Percentiles rank a stretch among this genome's conserved stretches.
Conservation (phyloP, 2,888 invertebrate species). For the Elysia crispata region DNA sequence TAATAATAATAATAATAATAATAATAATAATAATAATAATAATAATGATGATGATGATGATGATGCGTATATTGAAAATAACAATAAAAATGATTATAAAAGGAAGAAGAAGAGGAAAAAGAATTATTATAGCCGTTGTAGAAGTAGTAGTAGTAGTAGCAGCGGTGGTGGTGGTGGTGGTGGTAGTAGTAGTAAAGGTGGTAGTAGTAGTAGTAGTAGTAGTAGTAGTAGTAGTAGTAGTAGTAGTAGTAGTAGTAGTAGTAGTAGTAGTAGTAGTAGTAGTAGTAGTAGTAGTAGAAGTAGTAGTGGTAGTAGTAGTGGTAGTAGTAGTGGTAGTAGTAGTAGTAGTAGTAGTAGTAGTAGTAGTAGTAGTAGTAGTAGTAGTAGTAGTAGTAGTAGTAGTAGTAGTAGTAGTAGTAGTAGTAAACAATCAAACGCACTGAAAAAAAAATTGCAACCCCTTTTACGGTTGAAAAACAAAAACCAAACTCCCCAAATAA, state of each 20-base stretch:
- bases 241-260: neutral
- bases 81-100: slow-evolving; percentile 12
- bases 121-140: neutral
- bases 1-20: slow-evolving; percentile 5
- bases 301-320: neutral
- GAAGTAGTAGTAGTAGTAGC: neutral
- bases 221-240: neutral
- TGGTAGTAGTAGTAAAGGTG: neutral
- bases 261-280: neutral
- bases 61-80: slow-evolving; percentile 2
- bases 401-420: slow-evolving; percentile 7
- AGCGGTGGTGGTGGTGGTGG: neutral
- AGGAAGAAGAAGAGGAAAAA: neutral
- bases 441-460: too few species aligned
- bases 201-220: neutral
- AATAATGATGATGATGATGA: slow-evolving; percentile 24
- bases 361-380: neutral
- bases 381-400: neutral
- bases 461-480: too few species aligned
- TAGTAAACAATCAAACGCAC: too few species aligned
- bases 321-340: neutral
- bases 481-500: too few species aligned
- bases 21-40: slow-evolving; percentile 28
- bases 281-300: slow-evolving; percentile 1
- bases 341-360: neutral